These are phyloP conservation scores for Plumapathes pennacea DNA, from an alignment of 92 coral and sea anemone species.

Conservation along the genomic window DNA sequence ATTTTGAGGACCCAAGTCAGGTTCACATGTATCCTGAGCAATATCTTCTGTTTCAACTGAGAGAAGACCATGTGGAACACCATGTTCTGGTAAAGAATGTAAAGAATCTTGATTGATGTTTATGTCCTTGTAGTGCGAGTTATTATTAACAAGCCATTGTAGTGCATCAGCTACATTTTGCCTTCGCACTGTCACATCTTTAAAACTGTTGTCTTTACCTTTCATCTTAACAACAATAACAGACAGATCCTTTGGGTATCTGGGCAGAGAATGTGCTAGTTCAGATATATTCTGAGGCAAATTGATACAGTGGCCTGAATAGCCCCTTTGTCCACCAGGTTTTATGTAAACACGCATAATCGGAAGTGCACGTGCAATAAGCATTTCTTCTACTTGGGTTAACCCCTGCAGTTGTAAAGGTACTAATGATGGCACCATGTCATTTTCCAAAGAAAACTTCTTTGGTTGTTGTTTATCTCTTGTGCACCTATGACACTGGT, in stretches of 20 bases:
- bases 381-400: slow-evolving; percentile 36
- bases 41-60: slow-evolving; percentile 36
- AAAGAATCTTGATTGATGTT: slow-evolving; percentile 13
- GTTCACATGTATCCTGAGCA: slow-evolving; percentile 9
- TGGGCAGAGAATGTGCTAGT: slow-evolving; percentile 47
- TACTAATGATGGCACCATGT: slow-evolving; percentile 36
- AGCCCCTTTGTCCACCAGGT: slow-evolving; percentile 67
- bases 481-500: slow-evolving; percentile 32
- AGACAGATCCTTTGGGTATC: slow-evolving; percentile 35
- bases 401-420: slow-evolving; percentile 29
- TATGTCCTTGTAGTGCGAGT: slow-evolving; percentile 38
- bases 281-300: slow-evolving; percentile 59
- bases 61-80: slow-evolving; percentile 17
- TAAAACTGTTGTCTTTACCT: slow-evolving; percentile 52
- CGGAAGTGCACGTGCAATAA: slow-evolving; percentile 56
- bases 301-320: slow-evolving; percentile 66
- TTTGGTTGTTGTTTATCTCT: slow-evolving; percentile 21
- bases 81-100: slow-evolving; percentile 23
- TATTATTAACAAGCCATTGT: slow-evolving; percentile 41
- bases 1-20: slow-evolving; percentile 25
- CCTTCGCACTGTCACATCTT: slow-evolving; percentile 43
- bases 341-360: slow-evolving; percentile 56
- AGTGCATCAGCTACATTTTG: slow-evolving; percentile 30
- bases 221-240: slow-evolving; percentile 44
- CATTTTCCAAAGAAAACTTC: slow-evolving; percentile 29